These are phyloP conservation scores for Canis aureus DNA, from an alignment of 2,113 vertebrate genomes.

Conservation along the genomic window DNA sequence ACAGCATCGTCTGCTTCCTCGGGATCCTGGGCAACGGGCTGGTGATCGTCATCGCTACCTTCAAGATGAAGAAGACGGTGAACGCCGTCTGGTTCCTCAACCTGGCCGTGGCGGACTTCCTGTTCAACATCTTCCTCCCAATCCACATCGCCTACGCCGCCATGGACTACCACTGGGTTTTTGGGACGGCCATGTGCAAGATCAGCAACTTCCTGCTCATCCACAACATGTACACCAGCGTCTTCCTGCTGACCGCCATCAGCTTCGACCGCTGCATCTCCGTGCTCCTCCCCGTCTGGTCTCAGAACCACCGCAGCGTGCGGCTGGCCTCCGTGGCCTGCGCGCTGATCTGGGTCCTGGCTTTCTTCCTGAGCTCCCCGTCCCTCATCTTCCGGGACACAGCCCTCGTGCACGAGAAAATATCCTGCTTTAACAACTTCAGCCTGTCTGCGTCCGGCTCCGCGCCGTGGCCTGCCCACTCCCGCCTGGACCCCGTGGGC, in stretches of 20 bases:
- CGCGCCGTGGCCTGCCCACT: fast-evolving
- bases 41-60: conserved; percentile 93
- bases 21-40: conserved; percentile 93
- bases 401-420: background rate
- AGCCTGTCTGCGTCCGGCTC: conserved; percentile 49
- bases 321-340: conserved; percentile 88
- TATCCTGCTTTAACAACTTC: conserved; percentile 92
- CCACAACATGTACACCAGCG: conserved; percentile 98
- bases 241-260: conserved; percentile 94
- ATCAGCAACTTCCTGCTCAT: conserved; percentile 91
- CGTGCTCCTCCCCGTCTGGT: conserved; percentile 94
- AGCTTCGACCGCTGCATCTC: conserved; percentile 95
- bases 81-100: conserved; percentile 97
- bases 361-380: conserved; percentile 89
- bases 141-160: conserved; percentile 88
- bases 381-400: conserved; percentile 91
- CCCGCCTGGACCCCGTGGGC: fast-evolving
- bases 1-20: conserved; percentile 90
- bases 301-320: conserved; percentile 94
- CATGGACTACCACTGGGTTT: conserved; percentile 92
- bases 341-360: conserved; percentile 88
- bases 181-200: conserved; percentile 94
- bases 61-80: conserved; percentile 95
- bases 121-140: conserved; percentile 94
- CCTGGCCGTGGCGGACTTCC: conserved; percentile 94